Conservation (phyloP, 2,888 invertebrate species). For the Craniophora ligustri region DNA sequence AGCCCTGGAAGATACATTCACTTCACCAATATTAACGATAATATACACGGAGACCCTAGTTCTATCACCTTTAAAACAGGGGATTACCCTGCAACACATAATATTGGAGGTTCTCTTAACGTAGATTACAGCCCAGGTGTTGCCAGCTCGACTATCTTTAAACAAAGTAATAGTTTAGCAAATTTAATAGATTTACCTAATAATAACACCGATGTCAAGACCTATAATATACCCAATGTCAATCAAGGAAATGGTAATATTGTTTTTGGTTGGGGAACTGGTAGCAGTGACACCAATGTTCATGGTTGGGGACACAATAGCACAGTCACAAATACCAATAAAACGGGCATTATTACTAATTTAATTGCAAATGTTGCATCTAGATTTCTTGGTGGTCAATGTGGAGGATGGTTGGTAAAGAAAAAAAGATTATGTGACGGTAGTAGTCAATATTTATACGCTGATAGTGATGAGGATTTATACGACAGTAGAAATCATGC, state of each 20-base stretch:
- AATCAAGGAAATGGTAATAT: too few species aligned
- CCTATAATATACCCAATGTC: too few species aligned
- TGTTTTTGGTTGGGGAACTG: too few species aligned
- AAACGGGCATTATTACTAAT: too few species aligned
- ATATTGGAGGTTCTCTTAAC: not conserved
- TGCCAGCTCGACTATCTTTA: not conserved
- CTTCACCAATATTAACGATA: constrained; percentile 1
- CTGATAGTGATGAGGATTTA: not conserved
- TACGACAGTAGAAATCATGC: not conserved
- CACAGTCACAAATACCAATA: too few species aligned
- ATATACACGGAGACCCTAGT: constrained; percentile 1
- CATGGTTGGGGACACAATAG: not conserved
- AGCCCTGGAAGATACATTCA: not conserved
- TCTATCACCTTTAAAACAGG: not conserved
- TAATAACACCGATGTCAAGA: too few species aligned
- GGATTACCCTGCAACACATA: not conserved
- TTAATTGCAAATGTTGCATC: too few species aligned
- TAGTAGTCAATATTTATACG: too few species aligned
- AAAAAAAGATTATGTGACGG: too few species aligned
- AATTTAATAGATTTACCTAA: not conserved
- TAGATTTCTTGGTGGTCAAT: too few species aligned
- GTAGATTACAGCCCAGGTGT: not conserved
- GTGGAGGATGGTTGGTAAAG: too few species aligned
- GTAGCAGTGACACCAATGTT: too few species aligned
- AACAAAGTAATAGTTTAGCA: not conserved